Conservation (phyloP, 2,113 vertebrate genomes). For the Hippotragus niger region DNA sequence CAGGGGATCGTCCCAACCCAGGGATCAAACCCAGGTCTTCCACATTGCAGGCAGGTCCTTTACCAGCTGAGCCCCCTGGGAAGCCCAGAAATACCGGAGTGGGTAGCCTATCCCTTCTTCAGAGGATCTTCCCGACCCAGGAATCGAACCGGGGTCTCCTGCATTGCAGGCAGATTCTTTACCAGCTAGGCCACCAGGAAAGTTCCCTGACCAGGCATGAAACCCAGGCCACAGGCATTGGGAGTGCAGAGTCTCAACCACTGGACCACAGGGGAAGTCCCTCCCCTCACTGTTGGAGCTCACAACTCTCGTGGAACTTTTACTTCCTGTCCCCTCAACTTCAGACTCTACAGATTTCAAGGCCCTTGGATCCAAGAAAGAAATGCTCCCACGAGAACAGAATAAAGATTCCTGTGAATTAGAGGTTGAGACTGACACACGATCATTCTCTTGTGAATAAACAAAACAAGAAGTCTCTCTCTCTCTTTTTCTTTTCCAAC, state of each 20-base stretch:
- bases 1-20: background rate
- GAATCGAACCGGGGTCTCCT: fast-evolving
- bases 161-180: background rate
- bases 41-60: background rate
- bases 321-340: background rate
- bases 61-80: background rate
- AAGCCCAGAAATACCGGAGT: background rate
- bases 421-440: background rate
- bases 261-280: background rate
- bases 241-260: background rate
- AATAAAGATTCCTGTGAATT: background rate
- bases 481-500: background rate
- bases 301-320: background rate
- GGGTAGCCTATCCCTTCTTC: background rate
- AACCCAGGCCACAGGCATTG: background rate
- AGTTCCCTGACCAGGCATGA: background rate
- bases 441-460: background rate
- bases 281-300: background rate
- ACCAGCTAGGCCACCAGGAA: background rate
- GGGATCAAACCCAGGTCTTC: background rate
- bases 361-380: background rate
- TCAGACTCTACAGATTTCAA: background rate
- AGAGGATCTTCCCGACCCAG: background rate
- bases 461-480: background rate
- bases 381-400: background rate